Conservation (phyloP, 2,113 vertebrate species). For the Percina caprodes region DNA sequence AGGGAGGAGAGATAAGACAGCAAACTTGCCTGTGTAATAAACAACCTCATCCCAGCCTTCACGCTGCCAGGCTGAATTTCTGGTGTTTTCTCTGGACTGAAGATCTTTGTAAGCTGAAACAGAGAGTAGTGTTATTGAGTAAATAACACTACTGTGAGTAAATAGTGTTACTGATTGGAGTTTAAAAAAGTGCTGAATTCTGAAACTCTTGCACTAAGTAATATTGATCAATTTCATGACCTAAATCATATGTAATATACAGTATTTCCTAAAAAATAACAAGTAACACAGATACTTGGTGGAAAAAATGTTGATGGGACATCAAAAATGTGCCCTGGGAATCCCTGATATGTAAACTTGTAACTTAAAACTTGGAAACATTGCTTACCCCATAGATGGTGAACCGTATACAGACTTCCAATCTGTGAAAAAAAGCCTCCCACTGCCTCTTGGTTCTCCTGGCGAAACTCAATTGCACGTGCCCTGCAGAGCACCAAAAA, state of each 20-base stretch:
- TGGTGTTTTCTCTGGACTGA: conserved; percentile 91
- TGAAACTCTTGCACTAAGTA: not conserved
- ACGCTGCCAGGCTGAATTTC: conserved; percentile 95
- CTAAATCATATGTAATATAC: not conserved
- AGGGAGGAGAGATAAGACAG: not conserved
- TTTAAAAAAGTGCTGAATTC: not conserved
- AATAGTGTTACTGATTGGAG: too few relatives aligned
- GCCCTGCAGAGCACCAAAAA: conserved; percentile 84
- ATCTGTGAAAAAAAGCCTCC: conserved; percentile 99
- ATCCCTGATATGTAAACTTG: not conserved
- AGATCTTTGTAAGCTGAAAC: conserved; percentile 95
- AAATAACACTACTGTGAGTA: too few relatives aligned
- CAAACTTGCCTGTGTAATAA: conserved; percentile 93
- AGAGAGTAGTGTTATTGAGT: not conserved
- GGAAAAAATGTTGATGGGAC: not conserved
- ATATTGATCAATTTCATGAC: not conserved
- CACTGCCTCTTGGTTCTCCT: conserved; percentile 91
- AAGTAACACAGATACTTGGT: not conserved
- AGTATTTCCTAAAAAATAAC: not conserved
- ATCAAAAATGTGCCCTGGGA: not conserved
- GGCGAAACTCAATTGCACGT: conserved; percentile 94
- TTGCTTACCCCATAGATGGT: conserved; percentile 96
- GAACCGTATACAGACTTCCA: conserved; percentile 95
- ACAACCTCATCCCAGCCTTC: conserved; percentile 98
- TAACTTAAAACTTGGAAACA: not conserved